Evolutionary conservation across 2,797 vertebrate species (phyloP), one percentile per base, ranked within the genome.

Genomic region (Myotis daubentonii): DNA sequence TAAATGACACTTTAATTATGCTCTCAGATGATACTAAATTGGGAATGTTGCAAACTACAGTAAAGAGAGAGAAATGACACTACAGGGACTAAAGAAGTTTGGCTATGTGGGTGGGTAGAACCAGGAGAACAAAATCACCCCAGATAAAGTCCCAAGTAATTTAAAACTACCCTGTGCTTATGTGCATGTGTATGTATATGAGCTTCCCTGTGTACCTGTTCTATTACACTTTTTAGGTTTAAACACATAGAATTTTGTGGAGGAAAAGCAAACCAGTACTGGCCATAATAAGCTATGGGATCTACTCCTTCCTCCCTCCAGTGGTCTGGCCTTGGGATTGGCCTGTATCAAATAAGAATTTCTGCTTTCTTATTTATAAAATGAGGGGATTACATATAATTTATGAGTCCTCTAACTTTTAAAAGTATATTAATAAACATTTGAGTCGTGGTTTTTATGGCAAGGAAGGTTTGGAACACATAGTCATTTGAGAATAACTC

Each of bases 1-100:
- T 78, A 88, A 94, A 75, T 95, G 85, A n/a, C 22, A 94, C 60
- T 78, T 94, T 92, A 93, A 94, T 97, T 92, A 87, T 89, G 38
- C 17, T 89, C 62, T 96, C 66, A 96, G 60, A 85, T 91, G 79
- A 93, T 80, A 51, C 82, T 95, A 94, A 97, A 66, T 91, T 66
- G 51, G 49, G 70, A 92, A 85, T 65, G 47, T 70, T 97, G 41
- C 80, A 91, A 93, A 78, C n/a, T 83, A 8, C 1, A 94, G 83
- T 44, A 86, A 75, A 41, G 25, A 62, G 55, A 88, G 41, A 92
- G 12, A 22, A 92, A 71, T 83, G 66, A 55, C 28, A 80, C 36
- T 16, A 5, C 0, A 68, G 55, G 55, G n/a, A 91, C 53, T 57
- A 60, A 91, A 33, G 65, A 82, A 17, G 33, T 36, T 96, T 81